phyloP scores from a whole-genome alignment of 2,113 vertebrate genomes.

The Neogobius melanostomus region DNA sequence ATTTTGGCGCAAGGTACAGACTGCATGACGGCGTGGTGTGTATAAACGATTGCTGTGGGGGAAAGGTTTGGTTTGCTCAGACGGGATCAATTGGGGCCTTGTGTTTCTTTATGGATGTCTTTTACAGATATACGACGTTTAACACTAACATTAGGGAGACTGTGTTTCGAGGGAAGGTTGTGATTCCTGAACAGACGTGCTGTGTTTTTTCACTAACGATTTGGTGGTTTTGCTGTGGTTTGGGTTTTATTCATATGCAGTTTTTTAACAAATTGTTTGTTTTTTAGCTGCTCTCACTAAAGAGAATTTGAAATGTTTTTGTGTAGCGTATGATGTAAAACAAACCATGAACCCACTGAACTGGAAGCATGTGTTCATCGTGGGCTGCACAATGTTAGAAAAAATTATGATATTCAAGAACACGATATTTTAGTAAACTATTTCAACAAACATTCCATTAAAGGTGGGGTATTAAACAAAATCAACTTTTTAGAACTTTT shows the following conservation, averaged over 20 bases:
- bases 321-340: no score
- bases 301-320: no score
- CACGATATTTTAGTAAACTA: no score
- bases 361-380: no score
- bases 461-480: no score
- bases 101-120: neutral
- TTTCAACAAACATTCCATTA: no score
- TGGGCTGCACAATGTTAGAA: no score
- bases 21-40: slow-evolving; percentile 55
- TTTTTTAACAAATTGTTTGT: neutral
- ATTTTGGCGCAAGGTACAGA: slow-evolving; percentile 82
- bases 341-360: no score
- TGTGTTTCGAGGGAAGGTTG: neutral
- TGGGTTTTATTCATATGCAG: neutral
- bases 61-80: neutral
- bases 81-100: neutral
- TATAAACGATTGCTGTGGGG: neutral
- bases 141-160: neutral
- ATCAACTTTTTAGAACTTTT: no score
- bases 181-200: neutral
- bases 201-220: neutral
- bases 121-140: neutral
- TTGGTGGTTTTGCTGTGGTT: neutral
- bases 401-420: no score
- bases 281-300: no score